phyloP scores from a whole-genome alignment of 2,797 vertebrate species.

The Cuniculus paca region DNA sequence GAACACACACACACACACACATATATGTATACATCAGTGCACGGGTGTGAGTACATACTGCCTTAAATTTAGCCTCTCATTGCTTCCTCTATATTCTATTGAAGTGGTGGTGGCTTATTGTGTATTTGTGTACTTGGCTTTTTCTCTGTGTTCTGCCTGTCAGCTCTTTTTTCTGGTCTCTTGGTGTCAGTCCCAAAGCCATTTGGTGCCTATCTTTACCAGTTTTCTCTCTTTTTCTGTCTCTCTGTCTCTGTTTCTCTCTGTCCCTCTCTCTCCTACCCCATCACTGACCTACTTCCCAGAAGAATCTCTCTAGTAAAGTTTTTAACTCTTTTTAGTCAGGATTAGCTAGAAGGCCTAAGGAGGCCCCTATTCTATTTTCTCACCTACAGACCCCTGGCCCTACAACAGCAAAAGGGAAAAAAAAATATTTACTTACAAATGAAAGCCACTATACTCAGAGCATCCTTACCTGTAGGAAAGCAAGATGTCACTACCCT shows the following conservation, averaged over 20 bases:
- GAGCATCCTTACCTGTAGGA: background rate
- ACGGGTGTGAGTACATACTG: background rate
- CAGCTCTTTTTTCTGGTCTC: background rate
- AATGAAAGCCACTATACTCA: background rate
- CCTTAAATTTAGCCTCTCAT: background rate
- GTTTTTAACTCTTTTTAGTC: background rate
- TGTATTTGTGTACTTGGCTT: background rate
- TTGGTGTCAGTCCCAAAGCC: background rate
- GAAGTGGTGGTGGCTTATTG: background rate
- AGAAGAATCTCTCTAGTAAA: too few species aligned
- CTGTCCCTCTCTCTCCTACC: too few species aligned
- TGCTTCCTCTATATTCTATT: background rate
- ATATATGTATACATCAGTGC: background rate
- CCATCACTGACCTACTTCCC: background rate
- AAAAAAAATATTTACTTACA: background rate
- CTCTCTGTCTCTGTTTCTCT: too few species aligned
- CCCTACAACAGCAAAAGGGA: background rate
- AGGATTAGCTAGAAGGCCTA: background rate
- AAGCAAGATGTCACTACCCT: conserved; percentile 17
- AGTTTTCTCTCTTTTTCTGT: background rate
- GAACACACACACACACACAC: background rate
- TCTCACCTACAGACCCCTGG: background rate
- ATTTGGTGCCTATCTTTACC: background rate
- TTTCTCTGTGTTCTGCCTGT: background rate
- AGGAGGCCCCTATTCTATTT: background rate